Conservation (phyloP, 2,888 invertebrate genomes). For the Drosophila anomalipes region DNA sequence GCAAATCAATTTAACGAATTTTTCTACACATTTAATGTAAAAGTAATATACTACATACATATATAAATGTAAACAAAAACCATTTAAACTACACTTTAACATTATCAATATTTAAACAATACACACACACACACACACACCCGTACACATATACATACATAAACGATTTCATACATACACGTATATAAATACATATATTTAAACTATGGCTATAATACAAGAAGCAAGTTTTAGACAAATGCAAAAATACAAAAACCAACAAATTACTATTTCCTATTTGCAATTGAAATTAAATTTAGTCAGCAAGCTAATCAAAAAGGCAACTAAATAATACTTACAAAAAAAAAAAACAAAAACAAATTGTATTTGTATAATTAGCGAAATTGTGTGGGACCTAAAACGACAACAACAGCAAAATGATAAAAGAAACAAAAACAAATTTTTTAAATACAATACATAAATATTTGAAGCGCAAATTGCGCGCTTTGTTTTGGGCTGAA, state of each 20-base stretch:
- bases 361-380: constrained; percentile 72
- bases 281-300: constrained; percentile 73
- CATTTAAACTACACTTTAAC: constrained; percentile 47
- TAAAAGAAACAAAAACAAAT: constrained; percentile 17
- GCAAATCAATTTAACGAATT: constrained; percentile 81
- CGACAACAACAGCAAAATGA: constrained; percentile 39
- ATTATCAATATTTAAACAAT: constrained; percentile 41
- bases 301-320: constrained; percentile 72
- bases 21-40: constrained; percentile 81
- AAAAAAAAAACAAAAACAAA: constrained; percentile 41
- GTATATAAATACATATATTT: constrained; percentile 35
- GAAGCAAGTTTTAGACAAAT: constrained; percentile 57
- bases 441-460: constrained; percentile 8
- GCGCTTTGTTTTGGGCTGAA: constrained; percentile 49
- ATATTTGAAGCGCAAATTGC: constrained; percentile 7
- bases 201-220: constrained; percentile 44
- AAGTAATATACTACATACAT: constrained; percentile 55
- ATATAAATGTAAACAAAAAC: constrained; percentile 43
- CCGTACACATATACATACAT: constrained; percentile 21
- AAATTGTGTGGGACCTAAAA: constrained; percentile 78
- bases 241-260: constrained; percentile 30
- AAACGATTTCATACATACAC: constrained; percentile 26
- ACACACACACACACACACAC: constrained; percentile 13
- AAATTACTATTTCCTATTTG: constrained; percentile 68
- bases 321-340: constrained; percentile 52